Evolutionary conservation across 1,140 invertebrate species (phyloP), one percentile per base, ranked within the genome.

Genomic region (Ylistrum balloti): DNA sequence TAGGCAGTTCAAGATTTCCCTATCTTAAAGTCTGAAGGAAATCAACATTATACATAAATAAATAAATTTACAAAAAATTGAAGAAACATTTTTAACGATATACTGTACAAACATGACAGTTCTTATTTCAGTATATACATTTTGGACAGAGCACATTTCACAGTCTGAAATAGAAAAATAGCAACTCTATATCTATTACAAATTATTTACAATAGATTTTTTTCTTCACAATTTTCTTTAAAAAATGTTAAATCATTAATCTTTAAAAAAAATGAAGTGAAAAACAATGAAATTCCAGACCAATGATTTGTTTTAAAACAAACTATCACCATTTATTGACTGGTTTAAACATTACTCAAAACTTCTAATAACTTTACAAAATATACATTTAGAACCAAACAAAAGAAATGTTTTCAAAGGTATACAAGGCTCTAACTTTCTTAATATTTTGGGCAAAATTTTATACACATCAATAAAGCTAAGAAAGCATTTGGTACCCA

Each of bases 301-400:
- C 56, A 74, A 74, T 74, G 56, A 74, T 74, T 74, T 74, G 56
- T n/a, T 74, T 74, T 28, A 74, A 28, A 74, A 28, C 56, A 74
- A 22, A n/a, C n/a, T 74, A 74, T 74, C 56, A 74, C n/a, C n/a
- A 28, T 74, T 28, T n/a, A 74, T 28, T 28, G 56, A 74, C 5
- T 28, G 5, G 56, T n/a, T 74, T 28, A 74, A 28, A 74, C 56
- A 28, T 28, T 28, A 74, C 20, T 9, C 0, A 74, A 28, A 74
- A 2, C 56, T 74, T 74, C 56, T 74, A n/a, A 74, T 74, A 74
- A 28, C 28, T 28, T 74, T 7, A n/a, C 56, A 74, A 74, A n/a
- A 5, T 28, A 74, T 28, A 17, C n/a, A 0, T 74, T 74, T 74
- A 74, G 35, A 38, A 38, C 17, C 22, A 74, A 74, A n/a, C n/a